Conservation (phyloP, 2,888 invertebrate genomes). For the Masnerella sp. region DNA sequence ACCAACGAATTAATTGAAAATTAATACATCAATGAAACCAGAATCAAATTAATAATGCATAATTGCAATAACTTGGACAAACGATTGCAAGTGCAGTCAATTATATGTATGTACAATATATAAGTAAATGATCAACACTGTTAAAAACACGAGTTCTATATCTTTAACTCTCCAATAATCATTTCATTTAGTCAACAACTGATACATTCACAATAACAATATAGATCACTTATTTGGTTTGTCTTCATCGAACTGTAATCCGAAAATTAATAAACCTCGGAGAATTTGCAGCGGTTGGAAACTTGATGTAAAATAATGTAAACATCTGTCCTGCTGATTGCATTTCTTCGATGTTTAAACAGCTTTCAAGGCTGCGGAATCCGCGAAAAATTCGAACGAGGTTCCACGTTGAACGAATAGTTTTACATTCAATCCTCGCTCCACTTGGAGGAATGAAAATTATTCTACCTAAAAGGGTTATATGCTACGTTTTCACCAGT, state of each 20-base stretch:
- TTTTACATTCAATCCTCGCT: constrained; percentile 3
- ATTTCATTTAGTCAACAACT: constrained; percentile 53
- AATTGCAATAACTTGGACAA: constrained; percentile 10
- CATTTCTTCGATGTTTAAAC: neutral
- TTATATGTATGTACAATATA: constrained; percentile 50
- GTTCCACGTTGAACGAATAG: neutral
- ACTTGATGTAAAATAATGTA: constrained; percentile 1
- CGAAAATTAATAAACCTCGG: constrained; percentile 24
- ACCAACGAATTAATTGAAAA: neutral
- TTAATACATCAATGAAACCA: neutral
- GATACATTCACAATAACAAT: constrained; percentile 47
- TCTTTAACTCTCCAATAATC: constrained; percentile 50
- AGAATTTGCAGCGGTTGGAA: neutral
- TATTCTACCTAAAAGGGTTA: constrained; percentile 44
- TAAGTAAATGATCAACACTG: constrained; percentile 38
- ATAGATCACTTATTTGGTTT: constrained; percentile 33
- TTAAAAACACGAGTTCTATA: constrained; percentile 35
- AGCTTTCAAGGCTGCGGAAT: constrained; percentile 1
- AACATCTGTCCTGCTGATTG: constrained; percentile 8
- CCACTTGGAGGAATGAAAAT: constrained; percentile 33
- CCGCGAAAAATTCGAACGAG: constrained; percentile 20
- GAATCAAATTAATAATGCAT: constrained; percentile 17
- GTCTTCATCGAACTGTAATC: constrained; percentile 4
- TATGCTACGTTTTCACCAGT: constrained; percentile 71
- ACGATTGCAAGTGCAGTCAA: constrained; percentile 18